These are phyloP conservation scores for Epinotia demarniana DNA, from an alignment of 2,888 invertebrate species.

Conservation along the genomic window DNA sequence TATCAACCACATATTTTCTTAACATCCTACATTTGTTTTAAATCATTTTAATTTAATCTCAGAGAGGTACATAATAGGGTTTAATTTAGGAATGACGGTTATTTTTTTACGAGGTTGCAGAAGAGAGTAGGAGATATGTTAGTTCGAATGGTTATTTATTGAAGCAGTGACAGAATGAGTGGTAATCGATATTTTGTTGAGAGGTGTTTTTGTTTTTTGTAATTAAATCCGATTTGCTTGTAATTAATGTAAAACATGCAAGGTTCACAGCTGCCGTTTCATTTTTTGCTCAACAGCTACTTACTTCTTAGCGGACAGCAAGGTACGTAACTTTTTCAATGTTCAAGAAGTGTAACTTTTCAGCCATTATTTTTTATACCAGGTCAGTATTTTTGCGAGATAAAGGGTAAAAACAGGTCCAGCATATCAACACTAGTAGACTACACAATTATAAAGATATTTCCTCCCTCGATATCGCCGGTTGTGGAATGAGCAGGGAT, in stretches of 20 bases:
- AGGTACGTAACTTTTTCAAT: background rate
- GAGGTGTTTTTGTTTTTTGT: constrained; percentile 32
- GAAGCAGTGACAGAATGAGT: constrained; percentile 39
- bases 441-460: no score
- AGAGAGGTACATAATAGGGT: background rate
- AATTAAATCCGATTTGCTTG: constrained; percentile 30
- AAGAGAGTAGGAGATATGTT: constrained; percentile 28
- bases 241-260: constrained; percentile 36
- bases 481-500: no score
- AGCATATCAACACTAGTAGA: no score
- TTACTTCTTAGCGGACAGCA: background rate
- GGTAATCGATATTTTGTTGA: constrained; percentile 43
- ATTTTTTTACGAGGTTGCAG: constrained; percentile 9
- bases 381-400: no score
- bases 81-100: background rate
- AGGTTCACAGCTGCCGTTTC: constrained; percentile 19
- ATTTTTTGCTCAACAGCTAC: background rate
- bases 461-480: no score
- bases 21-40: constrained; percentile 41
- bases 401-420: no score
- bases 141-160: constrained; percentile 44
- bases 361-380: no score
- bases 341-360: no score
- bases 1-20: constrained; percentile 24
- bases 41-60: background rate